phyloP scores from a whole-genome alignment of 2,888 invertebrate species.

The Rhopalosiphum nymphaeae region DNA sequence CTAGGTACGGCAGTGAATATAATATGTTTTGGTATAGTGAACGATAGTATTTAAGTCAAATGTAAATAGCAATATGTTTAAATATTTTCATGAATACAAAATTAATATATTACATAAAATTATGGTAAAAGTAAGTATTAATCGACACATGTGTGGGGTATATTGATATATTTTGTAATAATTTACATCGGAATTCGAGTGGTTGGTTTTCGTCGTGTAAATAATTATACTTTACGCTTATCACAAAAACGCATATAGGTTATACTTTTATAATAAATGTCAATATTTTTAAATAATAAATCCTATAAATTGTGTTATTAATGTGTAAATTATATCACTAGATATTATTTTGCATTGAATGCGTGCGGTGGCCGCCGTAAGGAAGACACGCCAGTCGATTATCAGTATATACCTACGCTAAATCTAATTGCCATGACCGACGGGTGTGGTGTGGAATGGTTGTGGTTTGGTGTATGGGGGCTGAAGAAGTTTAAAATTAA shows the following conservation, averaged over 20 bases:
- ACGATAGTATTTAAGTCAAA: not conserved
- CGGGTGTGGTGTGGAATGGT: not conserved
- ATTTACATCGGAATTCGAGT: not conserved
- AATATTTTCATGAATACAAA: not conserved
- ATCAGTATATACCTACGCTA: not conserved
- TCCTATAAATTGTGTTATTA: too few species aligned
- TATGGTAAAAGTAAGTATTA: not conserved
- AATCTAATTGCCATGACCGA: not conserved
- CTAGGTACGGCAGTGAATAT: not conserved
- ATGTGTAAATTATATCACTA: not conserved
- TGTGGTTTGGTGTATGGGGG: not conserved
- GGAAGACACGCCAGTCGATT: not conserved
- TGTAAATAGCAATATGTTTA: not conserved
- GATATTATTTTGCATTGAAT: not conserved
- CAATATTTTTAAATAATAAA: not conserved
- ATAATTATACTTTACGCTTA: not conserved
- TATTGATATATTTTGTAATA: not conserved
- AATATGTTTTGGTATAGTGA: not conserved
- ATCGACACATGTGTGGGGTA: not conserved
- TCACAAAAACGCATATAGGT: not conserved
- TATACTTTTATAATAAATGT: not conserved
- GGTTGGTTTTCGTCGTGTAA: not conserved
- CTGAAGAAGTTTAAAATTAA: conserved; percentile 39
- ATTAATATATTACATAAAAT: not conserved
- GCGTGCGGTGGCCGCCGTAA: not conserved